Conservation (phyloP, 2,888 invertebrate genomes). For the Homarus gammarus region DNA sequence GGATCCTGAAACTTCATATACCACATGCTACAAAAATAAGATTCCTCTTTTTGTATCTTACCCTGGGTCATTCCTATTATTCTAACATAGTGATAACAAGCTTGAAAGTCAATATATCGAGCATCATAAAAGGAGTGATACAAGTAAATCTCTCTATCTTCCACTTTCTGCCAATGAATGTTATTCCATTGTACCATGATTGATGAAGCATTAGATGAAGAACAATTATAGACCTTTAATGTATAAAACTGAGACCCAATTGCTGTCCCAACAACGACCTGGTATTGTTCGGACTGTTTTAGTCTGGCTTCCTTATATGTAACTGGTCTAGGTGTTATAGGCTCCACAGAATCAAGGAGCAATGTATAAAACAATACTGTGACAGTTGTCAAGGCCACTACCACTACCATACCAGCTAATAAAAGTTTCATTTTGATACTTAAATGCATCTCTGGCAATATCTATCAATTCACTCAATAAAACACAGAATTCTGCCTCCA, state of each 20-base stretch:
- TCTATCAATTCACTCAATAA: neutral
- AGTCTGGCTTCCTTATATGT: slow-evolving; percentile 2
- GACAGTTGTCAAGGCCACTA: slow-evolving; percentile 22
- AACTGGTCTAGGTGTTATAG: neutral
- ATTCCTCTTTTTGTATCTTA: slow-evolving; percentile 7
- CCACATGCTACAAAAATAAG: slow-evolving; percentile 61
- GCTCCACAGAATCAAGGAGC: neutral
- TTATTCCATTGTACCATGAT: slow-evolving; percentile 53
- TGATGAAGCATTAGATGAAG: neutral
- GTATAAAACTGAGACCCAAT: slow-evolving; percentile 65
- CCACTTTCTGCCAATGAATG: slow-evolving; percentile 65
- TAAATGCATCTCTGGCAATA: neutral
- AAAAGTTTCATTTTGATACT: slow-evolving; percentile 17
- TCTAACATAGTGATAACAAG: slow-evolving; percentile 75
- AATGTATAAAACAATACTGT: slow-evolving; percentile 27
- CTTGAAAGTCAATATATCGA: slow-evolving; percentile 54
- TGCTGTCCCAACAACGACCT: slow-evolving; percentile 39
- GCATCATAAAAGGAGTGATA: slow-evolving; percentile 76
- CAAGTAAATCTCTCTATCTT: slow-evolving; percentile 47
- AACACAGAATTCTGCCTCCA: neutral
- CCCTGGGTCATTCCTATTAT: slow-evolving; percentile 76
- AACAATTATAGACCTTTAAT: slow-evolving; percentile 43
- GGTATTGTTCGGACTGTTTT: slow-evolving; percentile 12
- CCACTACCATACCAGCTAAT: slow-evolving; percentile 22
- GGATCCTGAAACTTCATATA: slow-evolving; percentile 29